Base-by-base conservation (phyloP, 2,888 invertebrate species). In the Ophion obscuratus region DNA sequence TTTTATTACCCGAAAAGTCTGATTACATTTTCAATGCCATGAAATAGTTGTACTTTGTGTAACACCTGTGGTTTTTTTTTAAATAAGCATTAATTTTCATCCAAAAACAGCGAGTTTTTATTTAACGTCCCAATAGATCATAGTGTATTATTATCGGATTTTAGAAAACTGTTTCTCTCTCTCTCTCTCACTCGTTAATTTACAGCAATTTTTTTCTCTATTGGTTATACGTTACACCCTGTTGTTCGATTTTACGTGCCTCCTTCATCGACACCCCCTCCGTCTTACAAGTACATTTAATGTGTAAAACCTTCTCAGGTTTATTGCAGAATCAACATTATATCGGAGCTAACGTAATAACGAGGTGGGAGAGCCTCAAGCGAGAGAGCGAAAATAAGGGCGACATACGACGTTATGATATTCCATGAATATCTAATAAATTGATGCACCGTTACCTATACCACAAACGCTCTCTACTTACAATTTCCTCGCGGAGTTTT, bases 391-490 rank as follows among this genome's bases (percentile, higher is more conserved):
- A 64, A 64, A 20, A 20, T 77, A 31, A 62, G 67, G 24, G 70
- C 47, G 47, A 70, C 71, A 71, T 20, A 59, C 44, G 17, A 20
- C 66, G 27, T 78, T 78, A 85, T 89, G 88, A 88, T 88, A 89
- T 88, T 90, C 85, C 88, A 89, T 88, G 88, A 88, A 88, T 88
- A 89, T 88, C 86, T 89, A 88, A 88, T 87, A 88, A 88, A 88
- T 88, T 88, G 81, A 87, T 87, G 82, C 86, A 86, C 78, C 83
- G 77, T 81, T 68, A 62, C 36, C 74, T 59, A 80, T 74, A 68
- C 66, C 24, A 74, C 77, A 53, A 74, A 59, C 70, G 68, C 74
- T 57, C 62, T 74, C 81, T 74, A 75, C 81, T 81, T 83, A 80
- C 83, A 74, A 85, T 85, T 81, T 85, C 77, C 75, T 83, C 36